Percentiles rank a stretch among this genome's conserved stretches.
phyloP scores from a whole-genome alignment of 2,888 invertebrate genomes.

The Ochropacha duplaris region DNA sequence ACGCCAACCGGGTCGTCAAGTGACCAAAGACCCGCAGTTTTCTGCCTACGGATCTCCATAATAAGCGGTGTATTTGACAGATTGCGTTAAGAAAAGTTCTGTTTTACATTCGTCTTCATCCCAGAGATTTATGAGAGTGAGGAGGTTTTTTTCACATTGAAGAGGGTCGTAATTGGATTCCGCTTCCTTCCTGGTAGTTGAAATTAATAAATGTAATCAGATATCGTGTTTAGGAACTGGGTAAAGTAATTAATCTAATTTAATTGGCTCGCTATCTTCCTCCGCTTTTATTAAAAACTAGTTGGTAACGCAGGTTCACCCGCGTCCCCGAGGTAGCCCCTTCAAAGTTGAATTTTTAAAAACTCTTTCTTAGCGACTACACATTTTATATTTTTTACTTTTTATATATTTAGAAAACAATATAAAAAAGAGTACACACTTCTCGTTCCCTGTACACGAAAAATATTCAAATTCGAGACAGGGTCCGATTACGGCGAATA shows the following conservation, averaged over 20 bases:
- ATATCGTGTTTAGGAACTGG: neutral
- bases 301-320: too few species aligned
- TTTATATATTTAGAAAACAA: neutral
- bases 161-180: conserved; percentile 2
- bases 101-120: conserved; percentile 36
- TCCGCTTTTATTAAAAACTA: too few species aligned
- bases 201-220: conserved; percentile 1
- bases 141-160: neutral
- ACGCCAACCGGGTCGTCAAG: too few species aligned
- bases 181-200: neutral
- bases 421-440: neutral
- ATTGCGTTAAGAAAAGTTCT: conserved; percentile 31
- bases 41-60: conserved; percentile 11
- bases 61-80: conserved; percentile 41
- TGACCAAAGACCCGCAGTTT: neutral
- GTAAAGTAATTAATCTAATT: neutral
- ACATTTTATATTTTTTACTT: too few species aligned
- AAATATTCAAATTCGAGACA: neutral
- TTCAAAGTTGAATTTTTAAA: too few species aligned
- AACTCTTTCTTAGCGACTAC: too few species aligned
- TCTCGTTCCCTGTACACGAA: neutral
- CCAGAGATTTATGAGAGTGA: conserved; percentile 20
- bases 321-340: too few species aligned
- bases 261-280: neutral
- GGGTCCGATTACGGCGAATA: conserved; percentile 2